A percentile compares a stretch with the other conserved stretches of the same genome.
Evolutionary conservation across 2,888 invertebrate species (phyloP).

Genomic region (Meandrusa payeni): DNA sequence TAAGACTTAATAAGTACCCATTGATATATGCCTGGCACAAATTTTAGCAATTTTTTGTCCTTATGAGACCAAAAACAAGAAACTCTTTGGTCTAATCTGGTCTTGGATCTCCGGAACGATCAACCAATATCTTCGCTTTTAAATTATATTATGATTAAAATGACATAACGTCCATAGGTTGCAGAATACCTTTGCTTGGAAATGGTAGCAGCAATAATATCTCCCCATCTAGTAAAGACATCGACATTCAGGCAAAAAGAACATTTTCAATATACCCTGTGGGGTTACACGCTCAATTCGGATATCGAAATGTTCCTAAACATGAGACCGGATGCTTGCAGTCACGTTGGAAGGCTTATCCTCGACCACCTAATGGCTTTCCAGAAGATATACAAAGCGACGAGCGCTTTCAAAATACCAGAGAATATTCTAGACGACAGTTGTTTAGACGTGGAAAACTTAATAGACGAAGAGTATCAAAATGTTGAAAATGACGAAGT

Average conservation of each 20-base stretch:
- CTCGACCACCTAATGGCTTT: slow-evolving; percentile 77
- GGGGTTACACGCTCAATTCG: slow-evolving; percentile 80
- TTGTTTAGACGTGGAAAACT: slow-evolving; percentile 60
- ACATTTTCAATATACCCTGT: slow-evolving; percentile 76
- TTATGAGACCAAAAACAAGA: no score
- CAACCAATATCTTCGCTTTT: no score
- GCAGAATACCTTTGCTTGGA: slow-evolving; percentile 84
- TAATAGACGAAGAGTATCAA: slow-evolving; percentile 73
- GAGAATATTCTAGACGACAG: slow-evolving; percentile 60
- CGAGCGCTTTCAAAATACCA: slow-evolving; percentile 46
- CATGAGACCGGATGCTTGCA: slow-evolving; percentile 80
- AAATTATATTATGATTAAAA: slow-evolving; percentile 52
- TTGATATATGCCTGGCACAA: no score
- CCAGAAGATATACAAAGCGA: slow-evolving; percentile 70
- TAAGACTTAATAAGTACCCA: no score
- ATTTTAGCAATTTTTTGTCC: no score
- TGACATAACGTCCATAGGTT: slow-evolving; percentile 55
- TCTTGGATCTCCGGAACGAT: no score
- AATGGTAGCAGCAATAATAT: slow-evolving; percentile 79
- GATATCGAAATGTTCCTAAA: slow-evolving; percentile 81
- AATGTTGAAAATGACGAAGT: slow-evolving; percentile 67
- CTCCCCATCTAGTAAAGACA: slow-evolving; percentile 69
- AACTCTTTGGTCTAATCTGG: no score
- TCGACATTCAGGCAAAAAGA: slow-evolving; percentile 74
- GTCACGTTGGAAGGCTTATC: slow-evolving; percentile 77